These are phyloP conservation scores for Octopus sinensis DNA, from an alignment of 1,140 invertebrate genomes.

Conservation along the genomic window DNA sequence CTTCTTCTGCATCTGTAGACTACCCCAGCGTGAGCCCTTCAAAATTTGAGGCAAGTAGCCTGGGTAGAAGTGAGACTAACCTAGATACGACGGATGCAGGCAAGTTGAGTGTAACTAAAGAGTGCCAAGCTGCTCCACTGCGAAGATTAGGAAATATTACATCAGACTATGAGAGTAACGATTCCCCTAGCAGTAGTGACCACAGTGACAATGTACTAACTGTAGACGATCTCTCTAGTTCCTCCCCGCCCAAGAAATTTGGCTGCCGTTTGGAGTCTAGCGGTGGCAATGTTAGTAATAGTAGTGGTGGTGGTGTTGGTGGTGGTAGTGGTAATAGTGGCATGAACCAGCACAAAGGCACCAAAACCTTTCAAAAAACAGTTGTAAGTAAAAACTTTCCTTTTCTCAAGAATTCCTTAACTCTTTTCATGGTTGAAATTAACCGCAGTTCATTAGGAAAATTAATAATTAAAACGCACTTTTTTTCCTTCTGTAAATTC, in stretches of 20 bases:
- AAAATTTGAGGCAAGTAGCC: background rate
- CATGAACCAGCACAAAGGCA: background rate
- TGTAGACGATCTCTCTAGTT: constrained; percentile 34
- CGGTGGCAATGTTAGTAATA: background rate
- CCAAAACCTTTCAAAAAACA: background rate
- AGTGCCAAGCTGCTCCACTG: background rate
- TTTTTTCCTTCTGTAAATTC: too few relatives aligned
- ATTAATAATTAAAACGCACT: too few relatives aligned
- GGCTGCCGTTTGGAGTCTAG: constrained; percentile 7
- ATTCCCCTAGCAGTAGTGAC: constrained; percentile 58
- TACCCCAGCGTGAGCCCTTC: background rate
- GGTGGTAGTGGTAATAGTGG: too few relatives aligned
- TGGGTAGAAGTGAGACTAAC: constrained; percentile 2
- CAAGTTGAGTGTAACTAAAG: background rate
- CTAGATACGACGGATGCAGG: background rate
- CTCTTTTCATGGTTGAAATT: too few relatives aligned
- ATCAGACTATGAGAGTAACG: constrained; percentile 60
- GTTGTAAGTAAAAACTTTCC: background rate
- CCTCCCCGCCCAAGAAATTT: constrained; percentile 33
- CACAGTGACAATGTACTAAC: constrained; percentile 49
- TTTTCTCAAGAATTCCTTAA: too few relatives aligned
- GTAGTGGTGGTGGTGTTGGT: too few relatives aligned
- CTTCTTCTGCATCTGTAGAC: background rate
- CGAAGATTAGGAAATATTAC: constrained; percentile 49
- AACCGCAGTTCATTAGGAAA: too few relatives aligned